Base-by-base conservation (phyloP, 2,888 invertebrate species). In the Timandra comae region DNA sequence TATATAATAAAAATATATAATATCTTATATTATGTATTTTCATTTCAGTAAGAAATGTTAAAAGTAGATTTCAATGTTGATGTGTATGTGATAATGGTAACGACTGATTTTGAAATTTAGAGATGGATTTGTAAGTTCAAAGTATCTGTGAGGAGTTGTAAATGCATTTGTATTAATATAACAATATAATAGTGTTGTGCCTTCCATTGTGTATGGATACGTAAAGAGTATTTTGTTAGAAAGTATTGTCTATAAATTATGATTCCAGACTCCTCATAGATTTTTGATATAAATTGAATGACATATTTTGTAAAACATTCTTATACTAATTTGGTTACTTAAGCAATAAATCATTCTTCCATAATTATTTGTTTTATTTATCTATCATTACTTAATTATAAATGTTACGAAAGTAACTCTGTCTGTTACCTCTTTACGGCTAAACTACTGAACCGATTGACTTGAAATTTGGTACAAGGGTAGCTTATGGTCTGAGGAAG, bases 81-180 rank as follows among this genome's bases (percentile, higher is more conserved):
- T 41, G 45, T 56, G 52, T 51, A 57, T 70, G 68, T 76, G 76
- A 76, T 77, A 75, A 58, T 57, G 51, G 58, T 59, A 60, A 56
- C 49, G 79, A 81, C 79, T 79, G 80, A 80, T 72, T 66, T 65
- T 60, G 53, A 46, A 48, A 41, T 26, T 50, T 56, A 56, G 55
- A 43, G 43, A 57, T 53, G 55, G 43, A 40, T 51, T 47, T 35
- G 41, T 46, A 64, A 64, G 46, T 53, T 60, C 54, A 52, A 56
- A 61, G 49, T 53, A 54, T 69, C 66, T 71, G 46, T 70, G 70
- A 68, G 70, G 70, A 70, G 62, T 56, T 56, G 36, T 42, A 48
- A 30, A 44, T 46, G 43, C 33, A 32, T 43, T 43, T 38, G 32
- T 49, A 44, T 35, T 43, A 45, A 29, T 37, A 39, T 38, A 41